A percentile compares a stretch with the other conserved stretches of the same genome.
Evolutionary conservation across 30 jellyfish, hydroid and myxozoan species (phyloP).

Genomic region (Aurelia aurita complex sp. Pacific): DNA sequence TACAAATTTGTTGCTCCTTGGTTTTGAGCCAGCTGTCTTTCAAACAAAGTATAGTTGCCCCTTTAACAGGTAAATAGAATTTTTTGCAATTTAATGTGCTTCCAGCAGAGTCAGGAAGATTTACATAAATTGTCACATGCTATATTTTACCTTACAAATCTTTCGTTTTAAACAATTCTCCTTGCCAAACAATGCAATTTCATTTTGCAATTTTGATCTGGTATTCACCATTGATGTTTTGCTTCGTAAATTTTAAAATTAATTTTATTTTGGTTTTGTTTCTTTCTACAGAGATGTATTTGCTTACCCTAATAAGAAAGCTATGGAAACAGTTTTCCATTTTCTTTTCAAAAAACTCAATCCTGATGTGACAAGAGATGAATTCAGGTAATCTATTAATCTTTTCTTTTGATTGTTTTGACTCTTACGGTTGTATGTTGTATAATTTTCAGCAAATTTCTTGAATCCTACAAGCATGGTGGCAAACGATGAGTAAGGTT

Average conservation of each 20-base stretch:
- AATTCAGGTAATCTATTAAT: slow-evolving; percentile 48
- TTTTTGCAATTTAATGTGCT: not conserved
- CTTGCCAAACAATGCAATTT: too few relatives aligned
- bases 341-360: slow-evolving; percentile 76
- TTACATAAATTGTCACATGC: not conserved
- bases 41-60: slow-evolving; percentile 78
- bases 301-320: slow-evolving; percentile 85
- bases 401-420: too few relatives aligned
- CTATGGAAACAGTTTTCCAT: slow-evolving; percentile 80
- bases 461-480: too few relatives aligned
- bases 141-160: too few relatives aligned
- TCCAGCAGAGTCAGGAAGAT: not conserved
- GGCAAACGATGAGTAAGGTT: too few relatives aligned
- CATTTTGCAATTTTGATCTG: not conserved
- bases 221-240: not conserved
- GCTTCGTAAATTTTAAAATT: not conserved
- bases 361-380: slow-evolving; percentile 73
- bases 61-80: slow-evolving; percentile 62
- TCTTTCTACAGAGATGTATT: slow-evolving; percentile 68
- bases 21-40: slow-evolving; percentile 64
- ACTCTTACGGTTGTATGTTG: too few relatives aligned
- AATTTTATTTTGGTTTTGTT: not conserved
- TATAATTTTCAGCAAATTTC: too few relatives aligned
- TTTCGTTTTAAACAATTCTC: too few relatives aligned
- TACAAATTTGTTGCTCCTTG: slow-evolving; percentile 77